Evolutionary conservation across 2,888 invertebrate species (phyloP).

Genomic region (Thera obeliscata): DNA sequence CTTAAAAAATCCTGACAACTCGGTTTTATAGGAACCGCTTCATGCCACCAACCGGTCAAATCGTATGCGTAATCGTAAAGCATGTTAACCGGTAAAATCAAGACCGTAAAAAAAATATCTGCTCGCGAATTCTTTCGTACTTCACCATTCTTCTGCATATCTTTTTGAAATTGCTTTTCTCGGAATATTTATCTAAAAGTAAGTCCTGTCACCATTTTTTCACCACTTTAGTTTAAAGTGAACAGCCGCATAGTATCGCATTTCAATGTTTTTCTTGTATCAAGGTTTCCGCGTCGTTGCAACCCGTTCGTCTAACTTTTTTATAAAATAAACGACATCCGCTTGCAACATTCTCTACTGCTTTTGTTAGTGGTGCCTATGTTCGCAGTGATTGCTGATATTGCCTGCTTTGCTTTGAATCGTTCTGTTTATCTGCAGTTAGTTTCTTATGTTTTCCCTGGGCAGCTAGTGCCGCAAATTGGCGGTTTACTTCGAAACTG

Average conservation of each 20-base stretch:
- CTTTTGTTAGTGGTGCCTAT: constrained; percentile 57
- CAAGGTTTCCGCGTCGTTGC: constrained; percentile 55
- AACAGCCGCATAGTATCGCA: constrained; percentile 36
- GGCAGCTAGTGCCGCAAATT: constrained; percentile 37
- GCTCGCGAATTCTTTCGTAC: no score
- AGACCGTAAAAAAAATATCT: no score
- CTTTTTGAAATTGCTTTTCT: background rate
- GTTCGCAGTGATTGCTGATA: constrained; percentile 57
- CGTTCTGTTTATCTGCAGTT: constrained; percentile 39
- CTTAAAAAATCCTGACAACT: constrained; percentile 20
- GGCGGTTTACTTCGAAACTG: constrained; percentile 37
- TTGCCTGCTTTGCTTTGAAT: constrained; percentile 41
- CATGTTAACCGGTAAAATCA: no score
- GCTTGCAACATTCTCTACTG: constrained; percentile 53
- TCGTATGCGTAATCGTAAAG: background rate
- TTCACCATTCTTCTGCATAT: no score
- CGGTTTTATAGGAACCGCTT: background rate
- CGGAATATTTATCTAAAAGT: background rate
- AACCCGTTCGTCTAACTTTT: constrained; percentile 50
- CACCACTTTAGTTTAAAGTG: constrained; percentile 39
- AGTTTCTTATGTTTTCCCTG: constrained; percentile 32
- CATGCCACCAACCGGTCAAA: background rate
- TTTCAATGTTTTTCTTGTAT: constrained; percentile 55
- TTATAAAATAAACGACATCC: constrained; percentile 55
- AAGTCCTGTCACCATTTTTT: constrained; percentile 17